Evolutionary conservation across 2,797 vertebrate species (phyloP).

Genomic region (Pangasius macronema): DNA sequence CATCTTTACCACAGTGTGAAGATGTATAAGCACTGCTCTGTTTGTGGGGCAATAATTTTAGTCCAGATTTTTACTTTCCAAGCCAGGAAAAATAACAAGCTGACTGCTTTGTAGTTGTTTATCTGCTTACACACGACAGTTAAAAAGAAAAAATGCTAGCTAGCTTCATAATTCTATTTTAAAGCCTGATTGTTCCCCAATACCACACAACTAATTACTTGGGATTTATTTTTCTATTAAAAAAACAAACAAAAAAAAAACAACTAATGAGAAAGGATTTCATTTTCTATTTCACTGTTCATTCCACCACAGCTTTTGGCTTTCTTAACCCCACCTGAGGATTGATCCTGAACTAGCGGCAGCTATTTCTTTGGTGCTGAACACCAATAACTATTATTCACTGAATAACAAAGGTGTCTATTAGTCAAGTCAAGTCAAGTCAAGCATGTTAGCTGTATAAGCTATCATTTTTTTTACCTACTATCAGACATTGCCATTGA

Average conservation of each 20-base stretch:
- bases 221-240: neutral
- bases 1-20: neutral
- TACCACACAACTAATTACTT: neutral
- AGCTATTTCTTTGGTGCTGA: neutral
- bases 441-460: neutral
- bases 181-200: neutral
- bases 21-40: neutral
- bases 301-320: neutral
- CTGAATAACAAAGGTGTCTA: neutral
- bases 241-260: neutral
- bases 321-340: neutral
- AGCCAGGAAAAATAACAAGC: slow-evolving; percentile 4
- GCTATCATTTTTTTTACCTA: neutral
- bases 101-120: neutral
- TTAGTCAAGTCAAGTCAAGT: too few species aligned
- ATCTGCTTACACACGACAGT: neutral
- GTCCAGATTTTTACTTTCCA: neutral
- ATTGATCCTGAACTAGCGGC: neutral
- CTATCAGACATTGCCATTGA: neutral
- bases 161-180: neutral
- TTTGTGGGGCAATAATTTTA: neutral
- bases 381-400: neutral
- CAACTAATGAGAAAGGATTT: neutral
- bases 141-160: neutral
- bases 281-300: neutral